These are phyloP conservation scores for Sepioteuthis lessoniana DNA, from an alignment of 2,888 invertebrate genomes.

Conservation along the genomic window DNA sequence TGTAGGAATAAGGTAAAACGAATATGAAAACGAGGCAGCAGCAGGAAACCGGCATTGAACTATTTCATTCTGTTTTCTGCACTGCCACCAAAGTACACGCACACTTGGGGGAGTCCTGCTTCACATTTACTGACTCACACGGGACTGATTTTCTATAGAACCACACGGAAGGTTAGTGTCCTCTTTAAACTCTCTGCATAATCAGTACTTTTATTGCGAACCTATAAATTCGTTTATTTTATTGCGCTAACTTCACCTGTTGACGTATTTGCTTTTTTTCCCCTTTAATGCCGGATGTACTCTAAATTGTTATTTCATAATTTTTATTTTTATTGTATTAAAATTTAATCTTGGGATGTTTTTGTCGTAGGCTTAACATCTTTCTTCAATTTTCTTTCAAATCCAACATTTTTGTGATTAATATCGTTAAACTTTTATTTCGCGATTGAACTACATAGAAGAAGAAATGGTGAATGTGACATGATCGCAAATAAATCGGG, in stretches of 20 bases:
- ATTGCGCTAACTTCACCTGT: not conserved
- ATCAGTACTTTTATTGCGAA: not conserved
- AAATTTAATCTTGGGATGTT: not conserved
- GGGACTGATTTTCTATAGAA: not conserved
- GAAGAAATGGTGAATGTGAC: not conserved
- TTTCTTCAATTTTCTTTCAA: not conserved
- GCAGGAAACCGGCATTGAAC: constrained; percentile 6
- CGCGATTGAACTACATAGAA: not conserved
- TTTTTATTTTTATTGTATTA: not conserved
- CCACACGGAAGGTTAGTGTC: constrained; percentile 11
- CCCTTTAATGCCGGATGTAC: not conserved
- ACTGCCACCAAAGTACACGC: not conserved
- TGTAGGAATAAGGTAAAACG: not conserved
- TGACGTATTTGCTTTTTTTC: not conserved
- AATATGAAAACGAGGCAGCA: not conserved
- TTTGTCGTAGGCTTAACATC: not conserved
- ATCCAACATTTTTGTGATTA: not conserved
- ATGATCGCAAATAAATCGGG: not conserved
- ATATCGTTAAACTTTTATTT: not conserved
- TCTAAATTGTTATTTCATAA: not conserved
- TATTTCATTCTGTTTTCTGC: not conserved
- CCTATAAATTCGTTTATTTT: not conserved
- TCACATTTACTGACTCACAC: not conserved
- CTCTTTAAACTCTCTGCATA: not conserved
- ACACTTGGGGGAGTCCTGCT: not conserved